These are phyloP conservation scores for Steatocranus sp. DNA, from an alignment of 2,797 vertebrate genomes.

Conservation along the genomic window DNA sequence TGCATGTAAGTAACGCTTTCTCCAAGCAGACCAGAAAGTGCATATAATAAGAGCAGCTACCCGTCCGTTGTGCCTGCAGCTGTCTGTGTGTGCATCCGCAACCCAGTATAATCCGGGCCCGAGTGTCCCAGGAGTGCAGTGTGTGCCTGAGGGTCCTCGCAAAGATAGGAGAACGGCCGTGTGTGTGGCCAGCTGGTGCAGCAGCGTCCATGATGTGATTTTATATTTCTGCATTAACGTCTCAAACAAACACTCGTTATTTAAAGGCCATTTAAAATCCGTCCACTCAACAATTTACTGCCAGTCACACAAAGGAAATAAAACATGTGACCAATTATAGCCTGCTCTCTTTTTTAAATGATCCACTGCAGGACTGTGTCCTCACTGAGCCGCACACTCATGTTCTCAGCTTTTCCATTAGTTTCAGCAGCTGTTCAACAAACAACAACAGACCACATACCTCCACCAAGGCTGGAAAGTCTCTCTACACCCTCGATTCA, in stretches of 20 bases:
- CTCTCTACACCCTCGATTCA: fast-evolving
- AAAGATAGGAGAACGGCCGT: neutral
- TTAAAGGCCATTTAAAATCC: neutral
- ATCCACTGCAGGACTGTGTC: neutral
- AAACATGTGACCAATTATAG: neutral
- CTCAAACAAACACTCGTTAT: neutral
- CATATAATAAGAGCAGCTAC: neutral
- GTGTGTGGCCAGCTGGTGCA: slow-evolving; percentile 25
- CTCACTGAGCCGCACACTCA: neutral
- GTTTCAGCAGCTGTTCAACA: neutral
- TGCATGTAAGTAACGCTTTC: fast-evolving
- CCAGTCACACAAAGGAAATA: neutral
- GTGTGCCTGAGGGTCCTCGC: neutral
- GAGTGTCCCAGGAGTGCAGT: neutral
- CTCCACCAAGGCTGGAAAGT: neutral
- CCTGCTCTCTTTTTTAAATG: neutral
- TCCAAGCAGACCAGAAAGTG: neutral
- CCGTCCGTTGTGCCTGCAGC: neutral
- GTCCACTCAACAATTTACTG: neutral
- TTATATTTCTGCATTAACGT: slow-evolving; percentile 9
- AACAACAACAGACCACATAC: neutral
- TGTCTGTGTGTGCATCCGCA: neutral
- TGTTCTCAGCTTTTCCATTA: neutral
- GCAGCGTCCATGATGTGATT: slow-evolving; percentile 12
- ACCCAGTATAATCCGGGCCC: neutral